A percentile compares a stretch with the other conserved stretches of the same genome.
Evolutionary conservation across 2,797 vertebrate species (phyloP).

Genomic region (Dicrostonyx torquatus): DNA sequence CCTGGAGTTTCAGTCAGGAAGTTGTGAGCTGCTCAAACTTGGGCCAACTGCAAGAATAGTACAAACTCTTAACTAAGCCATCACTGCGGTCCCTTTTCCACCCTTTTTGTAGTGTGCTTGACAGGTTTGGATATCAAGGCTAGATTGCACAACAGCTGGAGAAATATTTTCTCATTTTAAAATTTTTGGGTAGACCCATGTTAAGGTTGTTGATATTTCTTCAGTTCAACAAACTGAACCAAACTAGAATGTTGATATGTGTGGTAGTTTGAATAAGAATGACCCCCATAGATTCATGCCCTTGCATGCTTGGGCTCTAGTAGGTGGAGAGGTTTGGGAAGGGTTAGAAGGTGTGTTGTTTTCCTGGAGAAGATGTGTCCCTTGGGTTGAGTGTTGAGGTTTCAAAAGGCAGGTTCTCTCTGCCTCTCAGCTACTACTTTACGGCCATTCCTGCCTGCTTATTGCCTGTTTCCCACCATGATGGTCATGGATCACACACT

Average conservation of each 20-base stretch:
- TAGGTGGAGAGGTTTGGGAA: neutral
- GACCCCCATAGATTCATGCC: neutral
- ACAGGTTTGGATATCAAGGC: neutral
- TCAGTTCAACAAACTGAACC: neutral
- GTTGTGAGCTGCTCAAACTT: neutral
- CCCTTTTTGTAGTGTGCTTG: fast-evolving
- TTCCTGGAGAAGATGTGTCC: neutral
- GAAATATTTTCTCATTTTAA: neutral
- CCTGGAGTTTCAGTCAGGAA: no score
- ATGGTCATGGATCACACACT: neutral
- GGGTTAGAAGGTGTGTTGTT: neutral
- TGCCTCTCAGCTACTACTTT: neutral
- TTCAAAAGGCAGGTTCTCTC: neutral
- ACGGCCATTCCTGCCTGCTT: neutral
- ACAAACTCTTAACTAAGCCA: neutral
- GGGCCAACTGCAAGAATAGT: neutral
- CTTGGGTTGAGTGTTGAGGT: neutral
- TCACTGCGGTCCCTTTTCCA: fast-evolving
- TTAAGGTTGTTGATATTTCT: neutral
- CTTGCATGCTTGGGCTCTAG: neutral
- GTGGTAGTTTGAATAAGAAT: neutral
- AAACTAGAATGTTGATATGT: neutral
- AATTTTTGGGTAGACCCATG: neutral
- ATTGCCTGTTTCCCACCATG: neutral
- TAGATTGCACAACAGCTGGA: neutral